Evolutionary conservation across 2,888 invertebrate species (phyloP).

Genomic region (Acrobasis suavella): DNA sequence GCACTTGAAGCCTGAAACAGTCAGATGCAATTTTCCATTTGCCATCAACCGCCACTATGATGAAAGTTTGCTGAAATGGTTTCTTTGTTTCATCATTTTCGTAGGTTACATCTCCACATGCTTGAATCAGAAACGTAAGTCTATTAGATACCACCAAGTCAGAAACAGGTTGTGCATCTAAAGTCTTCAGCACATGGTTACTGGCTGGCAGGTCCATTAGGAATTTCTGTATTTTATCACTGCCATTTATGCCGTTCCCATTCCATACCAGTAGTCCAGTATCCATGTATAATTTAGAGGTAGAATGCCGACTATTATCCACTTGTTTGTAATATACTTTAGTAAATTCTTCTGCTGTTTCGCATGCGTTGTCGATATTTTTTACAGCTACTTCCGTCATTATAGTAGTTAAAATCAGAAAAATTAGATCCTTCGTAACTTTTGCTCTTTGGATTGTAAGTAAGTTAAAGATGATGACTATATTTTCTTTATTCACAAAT

Average conservation of each 20-base stretch:
- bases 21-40: slow-evolving; percentile 98
- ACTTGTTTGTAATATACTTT: slow-evolving; percentile 94
- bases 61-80: slow-evolving; percentile 92
- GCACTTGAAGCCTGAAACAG: slow-evolving; percentile 90
- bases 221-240: slow-evolving; percentile 92
- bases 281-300: slow-evolving; percentile 91
- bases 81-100: slow-evolving; percentile 81
- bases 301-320: slow-evolving; percentile 92
- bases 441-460: too few relatives aligned
- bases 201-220: slow-evolving; percentile 91
- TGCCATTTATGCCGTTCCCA: slow-evolving; percentile 92
- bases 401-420: slow-evolving; percentile 14
- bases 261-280: slow-evolving; percentile 95
- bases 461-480: too few relatives aligned
- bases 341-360: slow-evolving; percentile 94
- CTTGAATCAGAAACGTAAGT: slow-evolving; percentile 91
- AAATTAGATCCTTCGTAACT: neutral
- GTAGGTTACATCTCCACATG: slow-evolving; percentile 91
- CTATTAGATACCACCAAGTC: slow-evolving; percentile 90
- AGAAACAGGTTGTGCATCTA: slow-evolving; percentile 94
- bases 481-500: too few relatives aligned
- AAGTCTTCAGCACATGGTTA: slow-evolving; percentile 87
- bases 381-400: slow-evolving; percentile 82
- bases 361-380: slow-evolving; percentile 90
- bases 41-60: slow-evolving; percentile 92